Conservation (phyloP, 2,113 vertebrate genomes). For the Apistogramma diplotaenia region DNA sequence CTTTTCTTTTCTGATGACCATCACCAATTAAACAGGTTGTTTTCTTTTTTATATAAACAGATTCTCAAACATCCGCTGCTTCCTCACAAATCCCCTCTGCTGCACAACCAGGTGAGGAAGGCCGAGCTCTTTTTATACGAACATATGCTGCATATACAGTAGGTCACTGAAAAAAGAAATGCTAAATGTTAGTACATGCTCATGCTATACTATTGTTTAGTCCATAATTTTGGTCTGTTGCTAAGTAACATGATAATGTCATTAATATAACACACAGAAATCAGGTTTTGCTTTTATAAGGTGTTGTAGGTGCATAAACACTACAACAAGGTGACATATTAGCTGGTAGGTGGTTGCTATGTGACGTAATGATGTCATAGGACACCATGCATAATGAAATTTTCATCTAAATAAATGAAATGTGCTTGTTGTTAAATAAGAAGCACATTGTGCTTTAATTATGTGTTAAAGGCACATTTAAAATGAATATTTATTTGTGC, state of each 20-base stretch:
- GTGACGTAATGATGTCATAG: no score
- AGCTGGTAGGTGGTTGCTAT: no score
- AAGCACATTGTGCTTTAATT: not conserved
- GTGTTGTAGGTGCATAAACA: no score
- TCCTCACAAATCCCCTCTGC: not conserved
- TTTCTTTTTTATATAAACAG: accelerated
- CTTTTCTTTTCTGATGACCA: not conserved
- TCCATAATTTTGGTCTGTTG: not conserved
- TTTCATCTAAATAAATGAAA: no score
- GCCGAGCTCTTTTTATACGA: accelerated
- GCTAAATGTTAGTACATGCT: accelerated
- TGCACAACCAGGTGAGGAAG: accelerated
- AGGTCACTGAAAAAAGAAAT: accelerated
- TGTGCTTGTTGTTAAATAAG: not conserved
- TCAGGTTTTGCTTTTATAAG: no score
- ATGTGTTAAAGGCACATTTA: not conserved
- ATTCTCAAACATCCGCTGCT: not conserved
- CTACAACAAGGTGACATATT: no score
- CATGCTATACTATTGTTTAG: accelerated
- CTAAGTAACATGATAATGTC: accelerated
- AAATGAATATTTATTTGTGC: no score
- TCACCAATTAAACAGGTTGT: accelerated
- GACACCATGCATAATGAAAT: no score
- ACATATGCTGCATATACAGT: accelerated
- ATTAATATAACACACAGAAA: no score